Base-by-base conservation (phyloP, 2,113 vertebrate genomes). In the Oryzias melastigma region DNA sequence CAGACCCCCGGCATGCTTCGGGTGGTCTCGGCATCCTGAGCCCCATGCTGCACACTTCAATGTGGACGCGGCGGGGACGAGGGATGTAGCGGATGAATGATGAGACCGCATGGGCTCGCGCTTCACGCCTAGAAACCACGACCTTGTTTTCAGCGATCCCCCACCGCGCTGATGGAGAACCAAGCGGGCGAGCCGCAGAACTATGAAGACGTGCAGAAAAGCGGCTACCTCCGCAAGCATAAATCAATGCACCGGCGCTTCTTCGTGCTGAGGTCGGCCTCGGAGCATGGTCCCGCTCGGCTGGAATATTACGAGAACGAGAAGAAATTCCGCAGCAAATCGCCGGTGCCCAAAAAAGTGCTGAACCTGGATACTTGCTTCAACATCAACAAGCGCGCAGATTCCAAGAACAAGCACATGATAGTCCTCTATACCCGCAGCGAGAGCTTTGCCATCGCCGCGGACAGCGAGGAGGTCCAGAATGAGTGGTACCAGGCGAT, bases 211-310 rank as follows among this genome's bases (percentile, higher is more conserved):
- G 88, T 94, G 14, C 78, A 90, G 70, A 91, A 93, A 65, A 92
- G 91, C 77, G 93, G 94, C 46, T 93, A 93, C 75, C 89, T 95
- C 86, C 88, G 92, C 81, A 95, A 95, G 77, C 92, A 93, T 72
- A 94, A 94, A 89, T 93, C 92, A 25, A 91, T 91, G 90, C 89
- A 90, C 81, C 90, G 87, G 78, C 90, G 92, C 3, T 94, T 89
- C 85, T 94, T 94, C 81, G 93, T 93, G 72, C 89, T 93, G 66
- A 83, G 92, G 44, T 71, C 89, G 44, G 87, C 87, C 57, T 91
- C 93, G 49, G 87, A 92, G 56, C 83, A 76, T n/a, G 91, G 91
- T 48, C 92, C 91, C 0, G 89, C 91, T 63, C 90, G 90, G 3
- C 88, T 94, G 1, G 91, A 95, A 71, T 91, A 92, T 76, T 93